Conservation (phyloP, 2,113 vertebrate genomes). For the Hyaena hyaena region DNA sequence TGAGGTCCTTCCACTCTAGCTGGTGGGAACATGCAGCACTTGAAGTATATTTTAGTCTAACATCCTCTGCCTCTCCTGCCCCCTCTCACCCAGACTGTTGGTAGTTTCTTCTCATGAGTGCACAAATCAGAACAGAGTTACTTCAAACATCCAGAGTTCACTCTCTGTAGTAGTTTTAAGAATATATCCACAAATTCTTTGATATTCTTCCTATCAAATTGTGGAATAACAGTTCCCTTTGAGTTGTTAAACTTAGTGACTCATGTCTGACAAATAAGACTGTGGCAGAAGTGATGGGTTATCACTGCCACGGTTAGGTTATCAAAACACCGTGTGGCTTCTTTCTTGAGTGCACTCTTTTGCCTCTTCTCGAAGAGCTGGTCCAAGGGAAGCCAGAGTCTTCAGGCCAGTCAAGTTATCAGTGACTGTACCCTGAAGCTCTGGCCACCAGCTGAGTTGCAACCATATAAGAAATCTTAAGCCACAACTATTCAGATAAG, state of each 20-base stretch:
- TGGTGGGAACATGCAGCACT: background rate
- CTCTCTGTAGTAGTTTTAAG: background rate
- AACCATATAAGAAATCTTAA: background rate
- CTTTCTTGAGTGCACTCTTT: background rate
- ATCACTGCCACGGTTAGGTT: background rate
- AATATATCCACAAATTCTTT: background rate
- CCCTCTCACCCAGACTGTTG: accelerated
- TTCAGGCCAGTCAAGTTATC: background rate
- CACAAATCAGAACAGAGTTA: background rate
- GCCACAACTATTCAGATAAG: background rate
- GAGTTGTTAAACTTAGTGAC: background rate
- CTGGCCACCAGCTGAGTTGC: background rate
- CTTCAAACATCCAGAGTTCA: background rate
- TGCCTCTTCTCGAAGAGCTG: background rate
- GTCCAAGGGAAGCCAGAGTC: background rate
- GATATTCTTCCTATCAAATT: background rate
- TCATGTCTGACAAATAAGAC: background rate
- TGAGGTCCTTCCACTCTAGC: background rate
- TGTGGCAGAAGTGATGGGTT: background rate
- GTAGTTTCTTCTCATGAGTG: background rate
- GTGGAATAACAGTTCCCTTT: background rate
- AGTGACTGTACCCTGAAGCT: background rate
- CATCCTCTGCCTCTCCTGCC: background rate
- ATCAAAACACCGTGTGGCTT: background rate
- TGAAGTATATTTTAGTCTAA: background rate